Evolutionary conservation across 2,797 vertebrate genomes (phyloP), one percentile per base, ranked within the genome.

Genomic region (Threskiornis aethiopicus): DNA sequence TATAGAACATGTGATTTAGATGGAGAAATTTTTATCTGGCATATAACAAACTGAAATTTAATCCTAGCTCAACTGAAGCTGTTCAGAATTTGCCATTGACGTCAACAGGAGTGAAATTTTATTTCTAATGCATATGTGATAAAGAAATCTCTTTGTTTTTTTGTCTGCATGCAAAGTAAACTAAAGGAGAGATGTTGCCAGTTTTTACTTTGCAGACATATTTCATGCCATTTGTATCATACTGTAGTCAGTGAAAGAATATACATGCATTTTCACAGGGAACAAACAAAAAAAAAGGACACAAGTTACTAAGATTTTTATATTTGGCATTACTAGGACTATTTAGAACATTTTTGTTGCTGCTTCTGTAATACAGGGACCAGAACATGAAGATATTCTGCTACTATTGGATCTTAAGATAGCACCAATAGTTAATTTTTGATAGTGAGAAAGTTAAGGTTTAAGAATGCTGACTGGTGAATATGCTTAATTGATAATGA

Each of bases 21-120:
- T 61, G 52, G 80, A 93, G 69, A 82, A 76, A 13, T 51, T 77
- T 52, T 51, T 94, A 80, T 77, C 62, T 83, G 90, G 44, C 49
- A 87, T 85, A 78, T 75, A 91, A 71, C 79, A 92, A 92, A 94
- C 44, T 91, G 67, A 93, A 83, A 93, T 83, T 42, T 85, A 93
- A 94, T 91, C 78, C 69, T 83, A 51, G 41, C 37, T 83, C 71
- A 83, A 11, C 31, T 58, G 69, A 94, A 94, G 59, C 59, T 46
- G 29, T 61, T 89, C 35, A 80, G 71, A 92, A 83, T 86, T 93
- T 93, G 41, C 84, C 59, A 89, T 1, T 69, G 59, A 91, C 71
- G 69, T 78, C 47, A 92, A 65, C 21, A 70, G 44, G 69, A 87
- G 7, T n/a, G 33, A 89, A 87, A 77, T 77, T 91, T 78, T 77